Evolutionary conservation across 2,888 invertebrate genomes (phyloP), one percentile per base, ranked within the genome.

Genomic region (Eustalomyia histrio): DNA sequence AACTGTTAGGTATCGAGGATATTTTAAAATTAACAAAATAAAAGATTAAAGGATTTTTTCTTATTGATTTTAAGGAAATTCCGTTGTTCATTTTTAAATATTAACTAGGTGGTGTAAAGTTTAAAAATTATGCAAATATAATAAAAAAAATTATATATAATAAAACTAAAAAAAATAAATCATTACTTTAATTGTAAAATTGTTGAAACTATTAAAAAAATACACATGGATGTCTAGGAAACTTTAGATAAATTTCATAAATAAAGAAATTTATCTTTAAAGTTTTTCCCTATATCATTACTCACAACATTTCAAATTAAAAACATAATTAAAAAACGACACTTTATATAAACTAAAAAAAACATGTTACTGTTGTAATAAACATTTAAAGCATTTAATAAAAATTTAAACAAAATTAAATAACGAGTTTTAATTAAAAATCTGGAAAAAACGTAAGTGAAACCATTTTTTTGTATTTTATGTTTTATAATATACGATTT

Each of bases 371-470:
- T 71, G 65, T 67, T 71, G 65, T 67, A 80, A 76, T 33, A 73
- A 63, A 39, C 29, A 67, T 43, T 72, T 47, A 76, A 76, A 82
- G 68, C 74, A 82, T 82, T 80, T 68, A 75, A 75, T 74, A 71
- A 75, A 64, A 72, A 47, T 55, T 50, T 16, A 21, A 43, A 39
- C 39, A 33, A 53, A 55, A 72, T 12, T 24, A 24, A 43, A 47
- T 14, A n/a, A n/a, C n/a, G 2, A 14, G 43, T 47, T 47, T 47
- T 4, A 47, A n/a, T 47, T n/a, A n/a, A n/a, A n/a, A 5, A n/a
- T 47, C n/a, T n/a, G n/a, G n/a, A n/a, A n/a, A n/a, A n/a, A n/a
- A n/a, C n/a, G n/a, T n/a, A n/a, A n/a, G n/a, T n/a, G n/a, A n/a
- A n/a, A n/a, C n/a, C n/a, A n/a, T n/a, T n/a, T n/a, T n/a, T n/a